A percentile compares a stretch with the other conserved stretches of the same genome.
Evolutionary conservation across 2,113 vertebrate genomes (phyloP).

Genomic region (Peucedramus taeniatus): DNA sequence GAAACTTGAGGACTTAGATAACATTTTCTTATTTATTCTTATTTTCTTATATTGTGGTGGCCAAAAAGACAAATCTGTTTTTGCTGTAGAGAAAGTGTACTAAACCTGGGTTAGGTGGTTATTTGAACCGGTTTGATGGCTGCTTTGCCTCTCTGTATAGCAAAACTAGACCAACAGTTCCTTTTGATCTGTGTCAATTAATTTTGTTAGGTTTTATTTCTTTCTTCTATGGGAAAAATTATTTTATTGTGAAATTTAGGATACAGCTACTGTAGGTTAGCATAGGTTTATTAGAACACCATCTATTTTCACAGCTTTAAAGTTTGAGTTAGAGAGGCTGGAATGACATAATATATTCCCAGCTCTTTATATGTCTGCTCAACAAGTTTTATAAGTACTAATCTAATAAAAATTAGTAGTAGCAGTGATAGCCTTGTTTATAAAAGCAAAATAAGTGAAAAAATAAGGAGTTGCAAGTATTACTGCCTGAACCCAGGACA

Average conservation of each 20-base stretch:
- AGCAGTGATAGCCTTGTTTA: not conserved
- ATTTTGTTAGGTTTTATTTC: not conserved
- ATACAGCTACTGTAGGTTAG: not conserved
- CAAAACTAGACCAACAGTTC: not conserved
- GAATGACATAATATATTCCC: not conserved
- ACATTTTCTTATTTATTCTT: not conserved
- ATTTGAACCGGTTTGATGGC: not conserved
- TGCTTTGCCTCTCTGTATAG: not conserved
- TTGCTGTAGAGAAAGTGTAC: not conserved
- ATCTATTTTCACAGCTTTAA: not conserved
- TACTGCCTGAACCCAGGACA: too few species aligned
- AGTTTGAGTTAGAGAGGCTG: not conserved
- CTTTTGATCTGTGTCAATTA: not conserved
- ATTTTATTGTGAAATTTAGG: not conserved
- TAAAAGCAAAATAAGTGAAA: not conserved
- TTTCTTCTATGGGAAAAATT: not conserved
- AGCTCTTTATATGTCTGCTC: not conserved
- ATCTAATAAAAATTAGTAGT: not conserved
- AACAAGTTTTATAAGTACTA: not conserved
- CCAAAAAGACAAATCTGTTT: not conserved
- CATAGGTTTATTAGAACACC: not conserved
- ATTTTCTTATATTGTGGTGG: not conserved
- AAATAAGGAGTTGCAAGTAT: not conserved
- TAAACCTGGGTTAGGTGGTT: not conserved
- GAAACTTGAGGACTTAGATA: not conserved